phyloP scores from a whole-genome alignment of 2,888 invertebrate genomes.

The Sphinx pinastri region DNA sequence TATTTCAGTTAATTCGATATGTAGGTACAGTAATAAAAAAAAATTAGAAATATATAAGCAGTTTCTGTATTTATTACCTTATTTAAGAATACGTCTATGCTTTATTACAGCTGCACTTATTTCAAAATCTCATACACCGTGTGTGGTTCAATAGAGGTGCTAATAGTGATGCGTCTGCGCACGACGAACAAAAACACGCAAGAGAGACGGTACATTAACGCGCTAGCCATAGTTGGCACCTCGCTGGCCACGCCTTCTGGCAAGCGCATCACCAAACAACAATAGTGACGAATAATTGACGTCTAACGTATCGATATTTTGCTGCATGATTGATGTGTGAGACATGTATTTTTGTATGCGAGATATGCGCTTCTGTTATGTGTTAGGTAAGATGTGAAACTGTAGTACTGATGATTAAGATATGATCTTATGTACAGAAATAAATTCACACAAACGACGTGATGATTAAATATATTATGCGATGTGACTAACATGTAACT shows the following conservation, averaged over 20 bases:
- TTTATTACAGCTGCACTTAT: conserved; percentile 7
- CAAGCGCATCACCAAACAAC: conserved; percentile 62
- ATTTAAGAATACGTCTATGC: too few relatives aligned
- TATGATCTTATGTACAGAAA: too few relatives aligned
- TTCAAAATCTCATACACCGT: conserved; percentile 46
- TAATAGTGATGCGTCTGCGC: conserved; percentile 62
- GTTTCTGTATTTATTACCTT: too few relatives aligned
- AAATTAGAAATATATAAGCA: too few relatives aligned
- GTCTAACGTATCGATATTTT: conserved; percentile 34
- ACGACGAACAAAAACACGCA: conserved; percentile 70
- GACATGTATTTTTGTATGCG: background rate
- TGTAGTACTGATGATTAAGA: too few relatives aligned
- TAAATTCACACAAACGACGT: too few relatives aligned
- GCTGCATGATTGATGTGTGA: conserved; percentile 4
- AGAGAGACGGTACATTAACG: conserved; percentile 77
- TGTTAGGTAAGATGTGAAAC: background rate
- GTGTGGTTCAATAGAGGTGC: conserved; percentile 65
- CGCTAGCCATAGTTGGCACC: conserved; percentile 82
- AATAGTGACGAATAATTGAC: conserved; percentile 57
- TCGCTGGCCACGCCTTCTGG: conserved; percentile 71
- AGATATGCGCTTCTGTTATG: background rate
- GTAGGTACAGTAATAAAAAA: too few relatives aligned
- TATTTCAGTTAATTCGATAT: too few relatives aligned
- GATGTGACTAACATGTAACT: too few relatives aligned
- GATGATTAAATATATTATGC: too few relatives aligned